phyloP scores from a whole-genome alignment of 2,888 invertebrate genomes.

The Cosmorhoe ocellata region DNA sequence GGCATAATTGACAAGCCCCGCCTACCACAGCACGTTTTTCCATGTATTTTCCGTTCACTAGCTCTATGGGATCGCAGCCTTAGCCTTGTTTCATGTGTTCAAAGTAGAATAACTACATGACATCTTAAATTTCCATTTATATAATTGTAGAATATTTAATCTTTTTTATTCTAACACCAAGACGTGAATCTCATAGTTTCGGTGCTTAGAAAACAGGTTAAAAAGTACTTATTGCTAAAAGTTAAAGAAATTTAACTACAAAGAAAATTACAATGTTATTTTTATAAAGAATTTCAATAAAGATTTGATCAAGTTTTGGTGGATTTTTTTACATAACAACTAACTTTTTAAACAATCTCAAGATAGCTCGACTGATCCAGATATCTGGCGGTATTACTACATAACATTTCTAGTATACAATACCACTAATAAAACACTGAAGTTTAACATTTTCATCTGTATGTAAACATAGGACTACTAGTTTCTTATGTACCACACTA shows the following conservation, averaged over 20 bases:
- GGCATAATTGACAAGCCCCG: too few species aligned
- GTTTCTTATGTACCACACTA: conserved; percentile 87
- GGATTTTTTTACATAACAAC: background rate
- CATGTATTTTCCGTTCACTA: too few species aligned
- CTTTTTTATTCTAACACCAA: too few species aligned
- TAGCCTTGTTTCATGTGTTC: background rate
- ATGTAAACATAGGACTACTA: conserved; percentile 88
- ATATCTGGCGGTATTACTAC: conserved; percentile 30
- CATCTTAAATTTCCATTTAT: too few species aligned
- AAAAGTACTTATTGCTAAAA: background rate
- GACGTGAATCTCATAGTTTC: too few species aligned
- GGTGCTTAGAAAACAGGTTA: too few species aligned
- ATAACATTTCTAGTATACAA: conserved; percentile 64
- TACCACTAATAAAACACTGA: conserved; percentile 91
- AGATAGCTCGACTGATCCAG: too few species aligned
- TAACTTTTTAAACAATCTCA: too few species aligned
- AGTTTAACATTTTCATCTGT: conserved; percentile 88
- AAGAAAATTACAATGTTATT: background rate
- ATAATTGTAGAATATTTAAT: too few species aligned
- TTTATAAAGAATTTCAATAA: conserved; percentile 12
- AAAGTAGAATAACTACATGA: background rate
- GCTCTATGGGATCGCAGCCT: too few species aligned
- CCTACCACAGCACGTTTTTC: too few species aligned
- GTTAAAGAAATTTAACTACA: background rate
- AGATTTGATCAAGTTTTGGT: conserved; percentile 5